Base-by-base conservation (phyloP, 2,113 vertebrate genomes). In the Syngnathus scovelli region DNA sequence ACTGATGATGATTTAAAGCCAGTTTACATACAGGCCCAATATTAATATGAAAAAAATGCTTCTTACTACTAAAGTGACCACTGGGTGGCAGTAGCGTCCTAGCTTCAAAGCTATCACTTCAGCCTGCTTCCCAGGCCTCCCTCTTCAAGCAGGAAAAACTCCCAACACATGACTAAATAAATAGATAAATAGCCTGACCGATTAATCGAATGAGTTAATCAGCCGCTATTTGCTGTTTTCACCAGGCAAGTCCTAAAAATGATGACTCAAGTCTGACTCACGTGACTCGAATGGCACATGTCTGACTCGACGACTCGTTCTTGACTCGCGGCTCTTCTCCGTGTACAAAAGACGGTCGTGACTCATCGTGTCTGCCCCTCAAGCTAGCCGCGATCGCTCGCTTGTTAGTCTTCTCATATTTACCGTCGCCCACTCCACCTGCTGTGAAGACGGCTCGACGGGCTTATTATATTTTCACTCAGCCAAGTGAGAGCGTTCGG, bases 21-120 rank as follows among this genome's bases (percentile, higher is more conserved):
- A 21, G 15, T 51, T n/a, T 8, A 51, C 48, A 8, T n/a, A n/a
- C 2, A 9, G 19, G 37, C 19, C n/a, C 16, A n/a, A n/a, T n/a
- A 51, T 27, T 13, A 12, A 55, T 23, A 27, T 1, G 33, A 56
- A 56, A 15, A 33, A 33, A 33, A 13, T 15, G 10, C 55, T 33
- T 16, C 1, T 13, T 21, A 18, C 77, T 51, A 69, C 56, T 37
- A 0, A 19, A n/a, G 9, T 37, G 0, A 41, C 75, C 91, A 91
- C 78, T 61, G 87, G 91, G 77, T 84, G 90, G 77, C 90, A 90
- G 87, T 79, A 88, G 77, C 65, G 67, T 51, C 70, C 77, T 61
- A 27, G 63, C 44, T 1, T 56, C 61, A 21, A 66, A 19, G 15
- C 46, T 23, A 18, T 36, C 54, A 13, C 54, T 56, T 33, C 27